Base-by-base conservation (phyloP, 2,888 invertebrate genomes). In the Nemoura dubitans region DNA sequence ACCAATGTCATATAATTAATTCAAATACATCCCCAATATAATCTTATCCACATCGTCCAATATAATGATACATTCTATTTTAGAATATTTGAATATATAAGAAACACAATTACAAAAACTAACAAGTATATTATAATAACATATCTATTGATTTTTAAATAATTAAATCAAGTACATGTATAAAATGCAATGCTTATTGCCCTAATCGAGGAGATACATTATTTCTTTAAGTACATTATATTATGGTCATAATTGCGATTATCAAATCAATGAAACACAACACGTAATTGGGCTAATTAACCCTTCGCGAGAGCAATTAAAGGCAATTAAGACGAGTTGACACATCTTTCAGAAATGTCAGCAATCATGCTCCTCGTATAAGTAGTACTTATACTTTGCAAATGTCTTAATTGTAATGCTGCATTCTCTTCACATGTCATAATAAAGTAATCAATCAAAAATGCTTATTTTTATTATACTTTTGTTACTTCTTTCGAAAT, bases 271-370 rank as follows among this genome's bases (percentile, higher is more conserved):
- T 81, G 27, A 81, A 29, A n/a, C 81, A 28, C 81, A 30, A n/a
- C 81, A 81, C 81, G 81, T 81, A 81, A 81, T 81, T 29, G 28
- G 81, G 81, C 81, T 81, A 81, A 81, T 81, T 81, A 81, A 29
- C 81, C n/a, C n/a, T n/a, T 29, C 28, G 81, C 29, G 59, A 28
- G 25, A 78, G 78, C 78, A 78, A 78, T 78, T 78, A 78, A 28
- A 81, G 21, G 3, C 59, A 59, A 59, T 59, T 59, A 59, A 59
- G 59, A 59, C 59, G 59, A 21, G 59, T 59, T 59, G 59, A 59
- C 59, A 59, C 59, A 59, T 59, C 59, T 59, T 78, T 26, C 6
- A 78, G 27, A 26, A 78, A 78, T 78, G 1, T 25, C 78, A 78
- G 27, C 21, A 59, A 21, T 59, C 6, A 21, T 21, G 10, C 36